A percentile compares a stretch with the other conserved stretches of the same genome.
phyloP scores from a whole-genome alignment of 2,797 vertebrate genomes.

The Protonibea diacanthus region DNA sequence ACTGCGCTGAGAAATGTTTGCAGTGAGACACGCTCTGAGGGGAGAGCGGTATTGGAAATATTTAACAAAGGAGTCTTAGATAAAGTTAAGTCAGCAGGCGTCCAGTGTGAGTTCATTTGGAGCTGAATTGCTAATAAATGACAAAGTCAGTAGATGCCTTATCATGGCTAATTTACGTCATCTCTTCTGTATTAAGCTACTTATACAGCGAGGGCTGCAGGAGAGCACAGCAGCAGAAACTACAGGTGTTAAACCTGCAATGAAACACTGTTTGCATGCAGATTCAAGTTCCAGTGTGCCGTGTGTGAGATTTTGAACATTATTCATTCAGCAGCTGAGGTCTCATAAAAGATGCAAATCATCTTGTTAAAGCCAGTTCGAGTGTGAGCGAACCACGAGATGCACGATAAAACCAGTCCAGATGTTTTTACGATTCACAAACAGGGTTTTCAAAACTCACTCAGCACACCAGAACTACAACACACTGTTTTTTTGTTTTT shows the following conservation, averaged over 20 bases:
- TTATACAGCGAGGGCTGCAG: slow-evolving; percentile 12
- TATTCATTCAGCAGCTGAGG: slow-evolving; percentile 59
- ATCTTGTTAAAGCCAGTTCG: slow-evolving; percentile 51
- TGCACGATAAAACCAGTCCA: slow-evolving; percentile 30
- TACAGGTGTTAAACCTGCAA: slow-evolving; percentile 40
- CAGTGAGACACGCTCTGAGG: slow-evolving; percentile 19
- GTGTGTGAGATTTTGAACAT: slow-evolving; percentile 41
- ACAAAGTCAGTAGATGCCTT: slow-evolving; percentile 21
- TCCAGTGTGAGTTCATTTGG: slow-evolving; percentile 23
- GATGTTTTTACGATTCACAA: slow-evolving; percentile 23
- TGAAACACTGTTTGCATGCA: slow-evolving; percentile 41
- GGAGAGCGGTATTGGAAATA: not conserved
- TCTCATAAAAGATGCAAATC: slow-evolving; percentile 72
- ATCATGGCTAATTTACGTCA: slow-evolving; percentile 23
- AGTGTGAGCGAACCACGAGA: slow-evolving; percentile 49
- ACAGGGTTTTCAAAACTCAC: slow-evolving; percentile 30
- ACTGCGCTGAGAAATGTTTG: slow-evolving; percentile 29
- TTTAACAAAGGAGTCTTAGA: slow-evolving; percentile 5
- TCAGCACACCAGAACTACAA: slow-evolving; percentile 3
- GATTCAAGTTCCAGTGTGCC: slow-evolving; percentile 33
- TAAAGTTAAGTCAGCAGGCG: slow-evolving; percentile 13
- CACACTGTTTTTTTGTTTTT: not conserved
- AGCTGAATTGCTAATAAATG: slow-evolving; percentile 40
- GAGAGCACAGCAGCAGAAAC: slow-evolving; percentile 21
- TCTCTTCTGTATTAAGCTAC: slow-evolving; percentile 20